phyloP scores from a whole-genome alignment of 23 tunicate genomes.

The Halocynthia roretzi region DNA sequence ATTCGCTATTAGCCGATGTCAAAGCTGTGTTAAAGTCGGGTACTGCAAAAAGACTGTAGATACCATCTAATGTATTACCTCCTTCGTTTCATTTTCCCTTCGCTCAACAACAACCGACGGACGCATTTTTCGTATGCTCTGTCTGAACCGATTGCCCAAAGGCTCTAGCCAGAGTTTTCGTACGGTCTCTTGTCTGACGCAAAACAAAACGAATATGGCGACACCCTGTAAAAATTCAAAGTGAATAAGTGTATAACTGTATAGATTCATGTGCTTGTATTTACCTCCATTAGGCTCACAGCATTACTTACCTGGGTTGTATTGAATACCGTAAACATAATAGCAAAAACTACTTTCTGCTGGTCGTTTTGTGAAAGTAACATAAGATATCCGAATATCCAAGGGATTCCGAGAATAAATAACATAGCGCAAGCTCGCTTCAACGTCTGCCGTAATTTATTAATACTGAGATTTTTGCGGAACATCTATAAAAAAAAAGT shows the following conservation, averaged over 20 bases:
- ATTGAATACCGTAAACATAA: slow-evolving; percentile 66
- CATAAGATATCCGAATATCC: slow-evolving; percentile 79
- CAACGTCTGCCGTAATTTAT: slow-evolving; percentile 29
- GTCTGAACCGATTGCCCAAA: slow-evolving; percentile 16
- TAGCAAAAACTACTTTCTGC: slow-evolving; percentile 34
- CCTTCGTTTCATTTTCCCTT: neutral
- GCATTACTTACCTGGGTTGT: slow-evolving; percentile 50
- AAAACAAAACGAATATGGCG: slow-evolving; percentile 49
- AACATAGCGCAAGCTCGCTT: slow-evolving; percentile 62
- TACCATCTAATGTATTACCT: neutral
- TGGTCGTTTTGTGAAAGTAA: slow-evolving; percentile 38
- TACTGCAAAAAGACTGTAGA: too few species aligned
- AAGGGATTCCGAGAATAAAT: slow-evolving; percentile 70
- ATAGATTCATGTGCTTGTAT: neutral
- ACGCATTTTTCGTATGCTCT: neutral
- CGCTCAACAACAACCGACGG: too few species aligned
- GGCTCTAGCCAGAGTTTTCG: slow-evolving; percentile 47
- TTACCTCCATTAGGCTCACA: neutral
- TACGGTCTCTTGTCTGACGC: slow-evolving; percentile 74
- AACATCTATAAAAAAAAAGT: slow-evolving; percentile 35
- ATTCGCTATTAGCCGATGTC: too few species aligned
- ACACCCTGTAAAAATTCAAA: slow-evolving; percentile 39
- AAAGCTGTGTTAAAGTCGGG: too few species aligned
- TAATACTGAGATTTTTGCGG: slow-evolving; percentile 34
- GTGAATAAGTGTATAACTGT: neutral